phyloP scores from a whole-genome alignment of 1,140 invertebrate species.

The Pseudomyrmex concolor region DNA sequence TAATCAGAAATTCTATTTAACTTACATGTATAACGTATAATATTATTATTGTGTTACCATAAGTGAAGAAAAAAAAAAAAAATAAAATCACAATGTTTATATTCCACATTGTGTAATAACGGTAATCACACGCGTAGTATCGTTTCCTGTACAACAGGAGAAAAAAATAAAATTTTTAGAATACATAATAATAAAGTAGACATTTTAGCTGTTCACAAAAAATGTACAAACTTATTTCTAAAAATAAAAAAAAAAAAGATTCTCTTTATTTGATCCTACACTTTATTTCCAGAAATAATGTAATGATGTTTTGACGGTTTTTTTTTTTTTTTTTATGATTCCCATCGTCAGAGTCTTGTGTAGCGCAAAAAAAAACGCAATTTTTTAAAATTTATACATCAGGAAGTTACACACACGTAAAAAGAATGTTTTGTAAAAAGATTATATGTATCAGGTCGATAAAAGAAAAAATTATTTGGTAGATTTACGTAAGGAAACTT shows the following conservation, averaged over 20 bases:
- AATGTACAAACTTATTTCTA: conserved; percentile 80
- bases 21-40: conserved; percentile 65
- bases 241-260: conserved; percentile 78
- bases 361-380: background rate
- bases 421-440: background rate
- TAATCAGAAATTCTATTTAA: conserved; percentile 75
- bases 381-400: conserved; percentile 3
- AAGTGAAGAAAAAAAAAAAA: conserved; percentile 42
- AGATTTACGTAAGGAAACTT: background rate
- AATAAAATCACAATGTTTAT: conserved; percentile 19
- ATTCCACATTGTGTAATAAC: conserved; percentile 44
- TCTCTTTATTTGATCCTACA: conserved; percentile 72
- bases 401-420: no score
- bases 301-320: no score
- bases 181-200: conserved; percentile 63
- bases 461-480: background rate
- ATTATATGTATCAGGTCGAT: background rate
- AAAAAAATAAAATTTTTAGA: conserved; percentile 43
- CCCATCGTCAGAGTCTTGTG: background rate
- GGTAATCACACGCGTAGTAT: conserved; percentile 44
- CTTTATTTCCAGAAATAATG: background rate
- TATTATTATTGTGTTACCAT: conserved; percentile 69
- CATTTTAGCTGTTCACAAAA: conserved; percentile 75
- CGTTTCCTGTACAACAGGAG: conserved; percentile 64
- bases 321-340: background rate